Base-by-base conservation (phyloP, 2,113 vertebrate genomes). In the Psammodynastes pulverulentus region DNA sequence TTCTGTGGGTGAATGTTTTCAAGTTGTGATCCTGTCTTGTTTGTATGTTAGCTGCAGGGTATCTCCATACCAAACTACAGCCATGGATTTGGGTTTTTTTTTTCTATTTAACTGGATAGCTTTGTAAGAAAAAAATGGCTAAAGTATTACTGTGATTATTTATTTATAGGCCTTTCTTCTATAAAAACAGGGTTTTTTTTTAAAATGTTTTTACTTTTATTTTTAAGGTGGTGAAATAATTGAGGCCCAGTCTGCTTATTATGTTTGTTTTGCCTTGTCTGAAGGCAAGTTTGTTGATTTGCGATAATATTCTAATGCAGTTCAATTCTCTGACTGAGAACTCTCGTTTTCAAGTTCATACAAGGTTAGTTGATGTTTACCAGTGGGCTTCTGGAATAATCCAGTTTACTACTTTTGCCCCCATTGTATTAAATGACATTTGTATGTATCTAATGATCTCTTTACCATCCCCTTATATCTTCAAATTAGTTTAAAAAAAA, bases 21-120 rank as follows among this genome's bases (percentile, higher is more conserved):
- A 92, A 95, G 94, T 94, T 91, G 56, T 92, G 92, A 52, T 92
- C 87, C 92, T 95, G 95, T 96, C 96, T 94, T 95, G 89, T 91
- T 97, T 95, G 94, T 93, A 87, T 93, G 95, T 93, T 97, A 94
- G 96, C 96, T 96, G 95, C 95, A 96, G 96, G 96, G 95, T 17
- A 96, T 96, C 67, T 91, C 95, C 95, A 95, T 95, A 91, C 43
- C 94, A 93, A 95, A 92, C 92, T 86, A 10, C 85, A 85, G 93
- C 84, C 3, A 85, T 53, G 17, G 46, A 51, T 84, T 92, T 95
- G 94, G n/a, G n/a, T n/a, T 93, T 95, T 95, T 95, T 94, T 94
- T 8, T 58, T 26, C 56, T 10, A 94, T 94, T 97, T 96, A 95
- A 93, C 94, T 92, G 46, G 88, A 92, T 94, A 51, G 93, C 92